Evolutionary conservation across 2,113 vertebrate genomes (phyloP).

Genomic region (Peromyscus maniculatus): DNA sequence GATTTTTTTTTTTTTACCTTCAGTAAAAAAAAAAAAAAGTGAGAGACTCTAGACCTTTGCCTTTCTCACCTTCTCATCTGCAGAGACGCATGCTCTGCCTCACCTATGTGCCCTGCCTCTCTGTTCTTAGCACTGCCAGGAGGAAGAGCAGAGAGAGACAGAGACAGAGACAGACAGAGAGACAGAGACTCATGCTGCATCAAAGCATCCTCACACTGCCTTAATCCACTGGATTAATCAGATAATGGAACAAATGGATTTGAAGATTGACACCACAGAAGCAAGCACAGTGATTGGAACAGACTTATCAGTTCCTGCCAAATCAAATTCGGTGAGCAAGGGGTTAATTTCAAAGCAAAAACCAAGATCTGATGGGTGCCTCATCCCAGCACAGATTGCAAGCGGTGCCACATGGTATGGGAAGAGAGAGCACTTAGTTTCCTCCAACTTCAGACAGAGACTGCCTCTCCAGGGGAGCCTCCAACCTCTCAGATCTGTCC

Average conservation of each 20-base stretch:
- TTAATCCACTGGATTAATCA: slow-evolving; percentile 44
- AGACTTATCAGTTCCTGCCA: neutral
- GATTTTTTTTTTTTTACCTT: slow-evolving; percentile 84
- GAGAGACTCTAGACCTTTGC: slow-evolving; percentile 80
- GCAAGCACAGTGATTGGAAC: neutral
- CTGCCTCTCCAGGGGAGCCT: neutral
- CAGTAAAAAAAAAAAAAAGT: slow-evolving; percentile 75
- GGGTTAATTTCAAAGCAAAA: neutral
- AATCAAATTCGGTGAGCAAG: neutral
- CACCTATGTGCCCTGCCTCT: neutral
- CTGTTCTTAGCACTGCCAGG: neutral
- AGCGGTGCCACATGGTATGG: rapidly evolving
- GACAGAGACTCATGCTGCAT: neutral
- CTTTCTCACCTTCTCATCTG: neutral
- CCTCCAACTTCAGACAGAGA: neutral
- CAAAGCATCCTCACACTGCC: neutral
- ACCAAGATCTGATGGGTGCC: neutral
- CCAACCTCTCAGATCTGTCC: neutral
- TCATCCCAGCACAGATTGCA: neutral
- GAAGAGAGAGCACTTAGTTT: rapidly evolving
- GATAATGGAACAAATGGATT: slow-evolving; percentile 39
- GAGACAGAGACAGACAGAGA: neutral
- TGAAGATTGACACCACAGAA: slow-evolving; percentile 15
- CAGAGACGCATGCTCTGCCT: neutral
- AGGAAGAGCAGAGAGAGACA: neutral